Conservation (phyloP, 2,888 invertebrate genomes). For the Andrena praecox region DNA sequence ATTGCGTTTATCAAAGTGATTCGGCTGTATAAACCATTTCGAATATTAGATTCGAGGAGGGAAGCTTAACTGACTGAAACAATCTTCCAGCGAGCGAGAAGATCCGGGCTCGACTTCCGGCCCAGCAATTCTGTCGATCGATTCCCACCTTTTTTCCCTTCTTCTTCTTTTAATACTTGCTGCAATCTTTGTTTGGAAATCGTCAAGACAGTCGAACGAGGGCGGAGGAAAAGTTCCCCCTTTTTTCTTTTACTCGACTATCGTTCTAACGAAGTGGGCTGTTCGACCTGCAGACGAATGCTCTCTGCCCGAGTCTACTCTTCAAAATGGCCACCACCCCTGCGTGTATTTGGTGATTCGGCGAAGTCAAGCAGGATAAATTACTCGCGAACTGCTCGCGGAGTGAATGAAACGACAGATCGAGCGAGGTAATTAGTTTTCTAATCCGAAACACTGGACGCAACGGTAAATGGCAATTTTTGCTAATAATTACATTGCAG, state of each 20-base stretch:
- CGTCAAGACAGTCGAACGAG: background rate
- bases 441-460: no score
- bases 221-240: background rate
- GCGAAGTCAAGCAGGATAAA: no score
- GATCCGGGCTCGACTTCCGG: background rate
- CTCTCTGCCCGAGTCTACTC: background rate
- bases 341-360: background rate
- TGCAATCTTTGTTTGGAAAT: conserved; percentile 4
- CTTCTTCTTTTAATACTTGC: conserved; percentile 2
- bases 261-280: conserved; percentile 3
- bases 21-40: conserved; percentile 3
- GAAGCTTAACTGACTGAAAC: conserved; percentile 6
- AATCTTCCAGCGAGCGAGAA: background rate
- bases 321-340: background rate
- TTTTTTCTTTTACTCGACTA: background rate
- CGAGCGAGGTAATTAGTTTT: no score
- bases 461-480: no score
- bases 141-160: background rate
- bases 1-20: background rate
- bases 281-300: background rate
- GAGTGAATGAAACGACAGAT: no score
- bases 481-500: no score
- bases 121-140: conserved; percentile 1
- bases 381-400: no score
- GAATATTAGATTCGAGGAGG: conserved; percentile 6